Evolutionary conservation across 1,140 invertebrate species (phyloP).

Genomic region (Euglossa dilemma): DNA sequence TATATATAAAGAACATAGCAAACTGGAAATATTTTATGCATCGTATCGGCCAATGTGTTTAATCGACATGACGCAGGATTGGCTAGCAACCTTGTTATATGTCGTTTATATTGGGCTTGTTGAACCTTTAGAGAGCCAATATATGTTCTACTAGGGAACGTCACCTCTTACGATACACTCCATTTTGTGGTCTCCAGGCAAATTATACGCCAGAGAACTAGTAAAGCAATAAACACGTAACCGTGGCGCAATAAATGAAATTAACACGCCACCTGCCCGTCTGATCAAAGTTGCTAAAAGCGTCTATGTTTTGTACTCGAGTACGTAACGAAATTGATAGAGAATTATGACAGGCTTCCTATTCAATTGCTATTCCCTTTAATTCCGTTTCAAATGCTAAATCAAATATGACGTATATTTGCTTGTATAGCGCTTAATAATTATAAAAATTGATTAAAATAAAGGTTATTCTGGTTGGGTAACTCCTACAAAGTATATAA

Average conservation of each 20-base stretch:
- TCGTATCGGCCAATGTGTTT: background rate
- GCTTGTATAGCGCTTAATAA: background rate
- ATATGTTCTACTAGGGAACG: background rate
- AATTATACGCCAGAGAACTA: constrained; percentile 28
- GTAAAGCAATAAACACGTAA: constrained; percentile 37
- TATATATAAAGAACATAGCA: background rate
- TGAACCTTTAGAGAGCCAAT: constrained; percentile 1
- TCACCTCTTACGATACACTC: constrained; percentile 2
- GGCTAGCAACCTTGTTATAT: background rate
- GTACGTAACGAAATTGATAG: background rate
- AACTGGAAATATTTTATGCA: background rate
- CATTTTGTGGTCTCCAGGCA: constrained; percentile 10
- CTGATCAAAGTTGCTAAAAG: constrained; percentile 12
- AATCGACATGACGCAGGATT: background rate
- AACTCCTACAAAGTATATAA: background rate
- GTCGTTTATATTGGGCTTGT: background rate
- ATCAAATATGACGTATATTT: background rate
- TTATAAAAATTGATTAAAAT: background rate
- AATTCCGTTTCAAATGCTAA: background rate
- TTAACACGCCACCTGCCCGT: constrained; percentile 18
- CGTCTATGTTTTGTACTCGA: background rate
- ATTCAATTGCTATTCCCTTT: background rate
- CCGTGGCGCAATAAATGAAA: constrained; percentile 29
- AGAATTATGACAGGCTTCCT: background rate
- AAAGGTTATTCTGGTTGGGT: too few species aligned